These are phyloP conservation scores for Paramormyrops hopkinsi DNA, from an alignment of 2,797 vertebrate genomes.

Conservation along the genomic window DNA sequence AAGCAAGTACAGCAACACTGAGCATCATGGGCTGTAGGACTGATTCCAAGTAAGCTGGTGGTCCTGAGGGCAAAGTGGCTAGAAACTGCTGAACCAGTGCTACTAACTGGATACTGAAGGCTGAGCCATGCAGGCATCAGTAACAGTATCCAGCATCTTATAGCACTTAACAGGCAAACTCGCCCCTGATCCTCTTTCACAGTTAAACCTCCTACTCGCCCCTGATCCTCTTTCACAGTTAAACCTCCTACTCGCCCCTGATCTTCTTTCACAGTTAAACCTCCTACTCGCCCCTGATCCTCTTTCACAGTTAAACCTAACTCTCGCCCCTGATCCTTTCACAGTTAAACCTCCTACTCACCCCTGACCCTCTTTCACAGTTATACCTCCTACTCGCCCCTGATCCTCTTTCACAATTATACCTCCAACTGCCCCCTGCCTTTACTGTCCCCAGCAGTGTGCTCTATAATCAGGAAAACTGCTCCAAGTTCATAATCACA, in stretches of 20 bases:
- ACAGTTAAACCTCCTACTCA: not conserved
- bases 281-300: not conserved
- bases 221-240: not conserved
- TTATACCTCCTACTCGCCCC: not conserved
- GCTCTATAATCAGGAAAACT: not conserved
- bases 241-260: not conserved
- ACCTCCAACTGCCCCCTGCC: not conserved
- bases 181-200: not conserved
- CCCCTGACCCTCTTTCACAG: not conserved
- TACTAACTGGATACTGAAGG: not conserved
- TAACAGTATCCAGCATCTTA: not conserved
- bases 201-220: not conserved
- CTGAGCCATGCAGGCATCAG: not conserved
- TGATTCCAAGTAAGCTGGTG: not conserved
- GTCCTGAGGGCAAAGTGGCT: conserved; percentile 6
- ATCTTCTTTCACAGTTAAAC: not conserved
- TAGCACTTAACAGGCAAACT: not conserved
- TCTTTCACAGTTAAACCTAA: no score
- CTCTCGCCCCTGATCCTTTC: not conserved
- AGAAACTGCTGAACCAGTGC: not conserved
- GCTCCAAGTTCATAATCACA: not conserved
- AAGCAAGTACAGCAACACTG: not conserved
- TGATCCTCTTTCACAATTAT: not conserved
- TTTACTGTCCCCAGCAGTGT: not conserved
- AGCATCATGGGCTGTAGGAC: not conserved